These are phyloP conservation scores for Phragmatobia fuliginosa DNA, from an alignment of 2,888 invertebrate species.

Conservation along the genomic window DNA sequence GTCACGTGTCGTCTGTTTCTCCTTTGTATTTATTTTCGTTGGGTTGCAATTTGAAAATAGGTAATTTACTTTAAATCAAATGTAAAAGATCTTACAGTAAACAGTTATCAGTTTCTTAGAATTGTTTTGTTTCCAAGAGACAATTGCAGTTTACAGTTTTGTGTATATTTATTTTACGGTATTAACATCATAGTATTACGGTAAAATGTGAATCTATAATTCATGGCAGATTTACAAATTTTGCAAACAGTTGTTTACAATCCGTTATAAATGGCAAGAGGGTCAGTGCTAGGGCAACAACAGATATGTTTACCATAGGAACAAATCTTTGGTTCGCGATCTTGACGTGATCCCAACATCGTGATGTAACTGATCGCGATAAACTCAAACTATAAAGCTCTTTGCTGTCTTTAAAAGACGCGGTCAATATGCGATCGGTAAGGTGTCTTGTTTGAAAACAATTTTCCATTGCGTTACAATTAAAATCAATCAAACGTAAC, in stretches of 20 bases:
- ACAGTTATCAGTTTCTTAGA: neutral
- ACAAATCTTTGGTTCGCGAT: conserved; percentile 71
- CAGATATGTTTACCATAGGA: conserved; percentile 74
- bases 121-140: neutral
- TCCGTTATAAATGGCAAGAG: conserved; percentile 55
- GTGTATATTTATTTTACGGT: neutral
- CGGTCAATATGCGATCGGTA: neutral
- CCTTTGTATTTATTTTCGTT: conserved; percentile 13
- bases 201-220: neutral
- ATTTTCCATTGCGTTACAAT: neutral
- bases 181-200: neutral
- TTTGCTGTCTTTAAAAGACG: conserved; percentile 36
- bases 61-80: neutral
- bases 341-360: conserved; percentile 75
- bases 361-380: conserved; percentile 68
- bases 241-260: conserved; percentile 35
- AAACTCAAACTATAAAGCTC: conserved; percentile 51
- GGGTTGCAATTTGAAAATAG: neutral
- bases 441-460: neutral
- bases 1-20: conserved; percentile 41
- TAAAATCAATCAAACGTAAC: neutral
- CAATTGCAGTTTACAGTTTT: neutral
- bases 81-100: neutral
- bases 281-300: conserved; percentile 52
- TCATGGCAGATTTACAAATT: conserved; percentile 6